Conservation (phyloP, 1,140 invertebrate genomes). For the Orius insidiosus region DNA sequence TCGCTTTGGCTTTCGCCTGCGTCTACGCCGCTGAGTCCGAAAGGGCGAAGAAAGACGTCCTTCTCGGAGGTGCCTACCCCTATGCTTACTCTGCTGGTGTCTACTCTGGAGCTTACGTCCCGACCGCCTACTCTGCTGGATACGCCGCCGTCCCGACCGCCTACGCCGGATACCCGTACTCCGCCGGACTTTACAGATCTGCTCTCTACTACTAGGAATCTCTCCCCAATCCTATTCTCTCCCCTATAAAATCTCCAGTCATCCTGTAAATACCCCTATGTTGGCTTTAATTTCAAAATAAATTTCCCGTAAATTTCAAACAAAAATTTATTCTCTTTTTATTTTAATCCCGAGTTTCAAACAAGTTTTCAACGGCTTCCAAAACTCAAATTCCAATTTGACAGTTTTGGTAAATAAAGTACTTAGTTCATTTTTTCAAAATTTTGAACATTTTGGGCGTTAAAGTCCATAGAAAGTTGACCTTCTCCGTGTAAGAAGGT, state of each 20-base stretch:
- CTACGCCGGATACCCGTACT: conserved; percentile 3
- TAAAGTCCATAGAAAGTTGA: no score
- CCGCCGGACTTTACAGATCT: conserved; percentile 3
- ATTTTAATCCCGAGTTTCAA: no score
- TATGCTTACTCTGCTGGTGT: background rate
- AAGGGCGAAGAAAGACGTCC: conserved; percentile 12
- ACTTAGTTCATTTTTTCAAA: no score
- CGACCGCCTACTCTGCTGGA: conserved; percentile 9
- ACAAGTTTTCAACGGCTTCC: no score
- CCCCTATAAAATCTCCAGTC: background rate
- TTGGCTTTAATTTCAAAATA: no score
- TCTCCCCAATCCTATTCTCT: background rate
- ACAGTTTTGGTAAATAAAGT: no score
- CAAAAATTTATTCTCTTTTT: no score
- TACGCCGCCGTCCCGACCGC: conserved; percentile 1
- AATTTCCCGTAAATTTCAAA: no score
- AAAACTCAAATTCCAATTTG: no score
- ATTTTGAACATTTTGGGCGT: no score
- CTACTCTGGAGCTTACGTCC: conserved; percentile 6
- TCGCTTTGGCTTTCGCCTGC: conserved; percentile 9
- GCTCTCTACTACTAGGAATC: conserved; percentile 4
- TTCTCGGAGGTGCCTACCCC: conserved; percentile 2
- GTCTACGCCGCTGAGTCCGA: conserved; percentile 9
- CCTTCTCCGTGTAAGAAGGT: no score
- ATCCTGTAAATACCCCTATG: background rate